Evolutionary conservation across 1,140 invertebrate genomes (phyloP).

Genomic region (Trichonephila clavata): DNA sequence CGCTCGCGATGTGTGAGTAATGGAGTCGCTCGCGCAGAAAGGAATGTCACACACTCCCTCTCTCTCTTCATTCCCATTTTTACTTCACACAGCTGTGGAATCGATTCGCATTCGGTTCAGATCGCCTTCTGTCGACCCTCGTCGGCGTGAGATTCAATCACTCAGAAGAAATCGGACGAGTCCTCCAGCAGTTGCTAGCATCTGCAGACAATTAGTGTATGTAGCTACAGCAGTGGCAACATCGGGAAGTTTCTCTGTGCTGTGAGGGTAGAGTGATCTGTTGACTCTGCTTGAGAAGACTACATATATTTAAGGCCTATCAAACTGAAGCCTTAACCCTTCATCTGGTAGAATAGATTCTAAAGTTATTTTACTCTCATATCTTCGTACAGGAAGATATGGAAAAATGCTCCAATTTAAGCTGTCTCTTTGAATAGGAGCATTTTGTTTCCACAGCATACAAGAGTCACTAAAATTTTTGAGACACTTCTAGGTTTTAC

Average conservation of each 20-base stretch:
- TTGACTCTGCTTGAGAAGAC: too few species aligned
- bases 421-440: too few species aligned
- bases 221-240: neutral
- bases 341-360: too few species aligned
- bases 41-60: conserved; percentile 17
- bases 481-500: too few species aligned
- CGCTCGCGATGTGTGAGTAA: neutral
- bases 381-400: too few species aligned
- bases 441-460: too few species aligned
- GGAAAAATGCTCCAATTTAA: too few species aligned
- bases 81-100: neutral
- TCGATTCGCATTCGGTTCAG: neutral
- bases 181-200: neutral
- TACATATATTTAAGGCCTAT: too few species aligned
- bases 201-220: neutral
- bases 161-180: neutral
- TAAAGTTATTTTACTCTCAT: too few species aligned
- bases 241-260: neutral
- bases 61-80: conserved; percentile 2
- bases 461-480: too few species aligned
- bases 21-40: neutral
- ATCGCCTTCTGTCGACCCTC: conserved; percentile 8
- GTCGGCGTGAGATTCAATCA: neutral
- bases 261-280: too few species aligned
- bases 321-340: too few species aligned